A percentile compares a stretch with the other conserved stretches of the same genome.
Evolutionary conservation across 2,888 invertebrate genomes (phyloP).

Genomic region (Chaetogeoica ovagalla): DNA sequence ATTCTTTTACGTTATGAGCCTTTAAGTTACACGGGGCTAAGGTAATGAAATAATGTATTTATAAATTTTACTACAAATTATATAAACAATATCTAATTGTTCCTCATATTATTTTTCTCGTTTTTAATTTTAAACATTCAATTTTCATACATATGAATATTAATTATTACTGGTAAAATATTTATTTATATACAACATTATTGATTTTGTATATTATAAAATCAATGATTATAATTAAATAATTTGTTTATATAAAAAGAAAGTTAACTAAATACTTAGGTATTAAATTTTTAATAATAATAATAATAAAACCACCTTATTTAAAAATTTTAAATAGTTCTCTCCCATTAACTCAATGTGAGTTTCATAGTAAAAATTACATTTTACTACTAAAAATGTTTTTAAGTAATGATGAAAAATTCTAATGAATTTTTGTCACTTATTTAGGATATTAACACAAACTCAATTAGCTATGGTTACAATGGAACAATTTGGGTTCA

Average conservation of each 20-base stretch:
- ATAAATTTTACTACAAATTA: background rate
- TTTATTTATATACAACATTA: too few species aligned
- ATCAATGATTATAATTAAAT: too few species aligned
- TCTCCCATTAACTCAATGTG: too few species aligned
- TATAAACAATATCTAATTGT: background rate
- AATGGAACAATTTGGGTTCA: slow-evolving; percentile 78
- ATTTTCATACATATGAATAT: too few species aligned
- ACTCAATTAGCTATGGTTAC: slow-evolving; percentile 74
- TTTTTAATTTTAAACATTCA: background rate
- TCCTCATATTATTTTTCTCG: background rate
- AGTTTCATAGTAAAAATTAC: too few species aligned
- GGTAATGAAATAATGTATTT: slow-evolving; percentile 54
- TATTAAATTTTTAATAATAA: too few species aligned
- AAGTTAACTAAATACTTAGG: too few species aligned
- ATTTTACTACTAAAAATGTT: background rate
- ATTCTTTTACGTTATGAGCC: slow-evolving; percentile 74
- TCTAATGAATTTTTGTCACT: background rate
- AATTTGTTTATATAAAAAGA: too few species aligned
- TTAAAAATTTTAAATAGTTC: too few species aligned
- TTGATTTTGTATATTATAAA: too few species aligned
- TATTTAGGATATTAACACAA: slow-evolving; percentile 71
- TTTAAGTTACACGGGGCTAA: slow-evolving; percentile 59
- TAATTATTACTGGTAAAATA: too few species aligned
- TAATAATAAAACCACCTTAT: too few species aligned
- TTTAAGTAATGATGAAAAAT: background rate